A percentile compares a stretch with the other conserved stretches of the same genome.
These are phyloP conservation scores for Aurelia aurita DNA, from an alignment of 30 jellyfish, hydroid and myxozoan genomes.

Conservation along the genomic window DNA sequence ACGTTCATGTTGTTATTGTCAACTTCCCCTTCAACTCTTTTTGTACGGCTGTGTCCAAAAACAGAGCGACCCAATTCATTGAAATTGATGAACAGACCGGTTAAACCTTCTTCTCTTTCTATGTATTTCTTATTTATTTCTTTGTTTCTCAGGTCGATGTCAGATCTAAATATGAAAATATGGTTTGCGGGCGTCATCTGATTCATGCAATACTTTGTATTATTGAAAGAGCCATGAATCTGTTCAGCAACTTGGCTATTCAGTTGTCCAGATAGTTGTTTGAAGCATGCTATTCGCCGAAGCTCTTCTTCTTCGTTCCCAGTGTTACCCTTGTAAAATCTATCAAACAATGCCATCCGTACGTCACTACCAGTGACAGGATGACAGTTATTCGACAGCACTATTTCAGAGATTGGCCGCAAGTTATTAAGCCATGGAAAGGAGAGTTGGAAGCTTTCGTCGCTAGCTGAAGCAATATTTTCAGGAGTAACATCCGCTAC, in stretches of 20 bases:
- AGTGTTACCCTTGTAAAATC: conserved; percentile 26
- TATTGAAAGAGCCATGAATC: conserved; percentile 17
- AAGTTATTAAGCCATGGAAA: conserved; percentile 40
- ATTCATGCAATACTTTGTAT: conserved; percentile 20
- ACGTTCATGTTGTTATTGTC: too few species aligned
- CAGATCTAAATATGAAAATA: conserved; percentile 18
- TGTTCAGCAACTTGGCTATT: conserved; percentile 40
- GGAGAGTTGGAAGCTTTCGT: conserved; percentile 17
- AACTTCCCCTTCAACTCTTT: too few species aligned
- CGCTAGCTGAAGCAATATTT: conserved; percentile 14
- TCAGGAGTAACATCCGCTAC: conserved; percentile 44
- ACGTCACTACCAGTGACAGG: conserved; percentile 43
- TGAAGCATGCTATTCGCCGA: conserved; percentile 44
- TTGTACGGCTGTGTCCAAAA: too few species aligned
- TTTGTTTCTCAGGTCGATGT: conserved; percentile 31
- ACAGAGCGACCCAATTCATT: neutral
- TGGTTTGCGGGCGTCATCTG: conserved; percentile 40
- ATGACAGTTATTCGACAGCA: neutral
- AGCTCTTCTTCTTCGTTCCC: neutral
- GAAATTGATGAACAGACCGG: neutral
- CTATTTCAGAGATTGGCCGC: neutral
- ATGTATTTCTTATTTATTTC: neutral
- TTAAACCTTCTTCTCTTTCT: neutral
- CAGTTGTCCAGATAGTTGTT: conserved; percentile 15
- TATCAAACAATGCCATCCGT: conserved; percentile 30